Base-by-base conservation (phyloP, 1,140 invertebrate species). In the Hyposmocoma kahamanoa region DNA sequence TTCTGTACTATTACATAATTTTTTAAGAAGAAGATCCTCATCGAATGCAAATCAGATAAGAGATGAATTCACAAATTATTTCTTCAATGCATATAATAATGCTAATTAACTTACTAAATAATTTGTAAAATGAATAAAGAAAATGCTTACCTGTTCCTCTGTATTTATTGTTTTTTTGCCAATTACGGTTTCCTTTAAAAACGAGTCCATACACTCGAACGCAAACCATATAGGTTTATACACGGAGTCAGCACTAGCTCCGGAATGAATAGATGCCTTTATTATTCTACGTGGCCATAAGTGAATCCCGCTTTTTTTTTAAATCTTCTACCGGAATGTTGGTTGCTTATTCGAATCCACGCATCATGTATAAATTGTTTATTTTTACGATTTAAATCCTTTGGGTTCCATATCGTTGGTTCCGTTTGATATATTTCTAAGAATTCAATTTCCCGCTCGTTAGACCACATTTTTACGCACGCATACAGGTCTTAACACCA, bases 151-250 rank as follows among this genome's bases (percentile, higher is more conserved):
- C 24, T 26, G 24, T 11, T 26, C 24, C 5, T 26, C 24, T 26
- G 24, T 26, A 5, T 5, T 11, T 6, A 26, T 26, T 26, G n/a
- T 50, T 42, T 28, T 42, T 28, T 48, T 42, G 22, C 15, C 21
- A 42, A 6, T 42, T 21, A 24, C 22, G 36, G 24, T 42, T 22
- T 38, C 53, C 24, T 50, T 46, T 41, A 69, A 50, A 53, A 64
- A 69, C 36, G 36, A 15, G 34, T 69, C 66, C 64, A 72, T 67
- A 39, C 39, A 44, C 24, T 67, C 48, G 51, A 56, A 72, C 39
- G 57, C 58, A 43, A 72, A 59, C 68, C 60, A 70, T 45, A 61
- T 48, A 30, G 62, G 65, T 13, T 59, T 58, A 38, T 57, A 70
- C 18, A 67, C 32, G 47, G 70, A 56, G 22, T 57, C 57, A 15